Evolutionary conservation across 2,888 invertebrate genomes (phyloP).

Genomic region (Pristionchus mayeri): DNA sequence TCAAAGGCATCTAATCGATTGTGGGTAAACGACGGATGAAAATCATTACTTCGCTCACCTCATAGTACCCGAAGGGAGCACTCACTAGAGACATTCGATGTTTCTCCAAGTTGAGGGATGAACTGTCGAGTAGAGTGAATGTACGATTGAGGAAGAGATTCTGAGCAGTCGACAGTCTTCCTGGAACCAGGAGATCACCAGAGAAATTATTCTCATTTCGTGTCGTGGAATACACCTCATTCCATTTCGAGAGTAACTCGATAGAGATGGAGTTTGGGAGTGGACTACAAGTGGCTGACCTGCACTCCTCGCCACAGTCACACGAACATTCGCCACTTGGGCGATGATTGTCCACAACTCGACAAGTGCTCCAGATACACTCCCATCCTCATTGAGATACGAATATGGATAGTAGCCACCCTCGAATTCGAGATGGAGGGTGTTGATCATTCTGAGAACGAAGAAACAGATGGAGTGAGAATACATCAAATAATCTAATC

Average conservation of each 20-base stretch:
- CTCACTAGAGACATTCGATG: not conserved
- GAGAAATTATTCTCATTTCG: no score
- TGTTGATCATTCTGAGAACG: not conserved
- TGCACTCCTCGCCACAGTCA: not conserved
- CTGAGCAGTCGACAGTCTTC: not conserved
- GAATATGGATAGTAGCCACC: constrained; percentile 17
- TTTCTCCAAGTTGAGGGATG: not conserved
- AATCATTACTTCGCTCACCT: not conserved
- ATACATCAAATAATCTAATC: not conserved
- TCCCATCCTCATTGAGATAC: not conserved
- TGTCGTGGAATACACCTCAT: no score
- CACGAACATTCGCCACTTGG: not conserved
- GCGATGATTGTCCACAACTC: constrained; percentile 19
- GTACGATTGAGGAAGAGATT: not conserved
- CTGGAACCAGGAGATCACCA: not conserved
- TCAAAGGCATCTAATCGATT: not conserved
- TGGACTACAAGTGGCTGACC: constrained; percentile 1
- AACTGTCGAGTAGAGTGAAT: not conserved
- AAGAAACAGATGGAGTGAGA: not conserved
- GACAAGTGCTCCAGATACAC: not conserved
- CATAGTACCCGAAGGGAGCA: constrained; percentile 9
- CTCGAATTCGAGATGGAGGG: constrained; percentile 17
- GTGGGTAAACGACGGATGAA: not conserved
- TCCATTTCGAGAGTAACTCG: no score
- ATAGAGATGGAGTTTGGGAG: no score